Base-by-base conservation (phyloP, 2,113 vertebrate species). In the Chaetodon auriga region DNA sequence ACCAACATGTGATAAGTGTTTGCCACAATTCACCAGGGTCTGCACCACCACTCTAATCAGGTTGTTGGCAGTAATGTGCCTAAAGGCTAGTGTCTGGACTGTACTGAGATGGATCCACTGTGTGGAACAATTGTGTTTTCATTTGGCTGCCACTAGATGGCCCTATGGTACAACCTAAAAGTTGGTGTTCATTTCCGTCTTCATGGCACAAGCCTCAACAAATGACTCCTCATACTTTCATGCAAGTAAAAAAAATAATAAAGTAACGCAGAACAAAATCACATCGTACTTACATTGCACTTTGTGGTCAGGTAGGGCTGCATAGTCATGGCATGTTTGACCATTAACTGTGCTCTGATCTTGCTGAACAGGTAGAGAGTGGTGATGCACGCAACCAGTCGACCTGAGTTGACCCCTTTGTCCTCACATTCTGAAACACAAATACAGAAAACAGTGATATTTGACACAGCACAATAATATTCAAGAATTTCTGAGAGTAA, bases 251-350 rank as follows among this genome's bases (percentile, higher is more conserved):
- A 38, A 43, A 25, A 68, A 18, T 19, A 8, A 30, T 19, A 68
- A 3, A 51, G 7, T 23, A 25, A 58, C 25, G 60, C 4, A 7
- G 5, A 43, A 51, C 1, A 43, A 14, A 46, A 48, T 45, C 1
- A 15, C 3, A 1, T 15, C 57, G 6, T 45, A 65, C 97, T 99
- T 95, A 99, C 98, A 87, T 96, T 99, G 95, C 98, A 99, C 95
- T 99, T 99, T 93, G 97, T 99, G 93, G 97, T 98, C 92, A 99
- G 94, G 90, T 99, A 99, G 11, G 98, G 98, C 82, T 99, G 98
- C 97, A 99, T 98, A 64, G 98, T 98, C 97, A 99, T 99, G 76
- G 98, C 97, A 76, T 99, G 98, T 93, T 99, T 99, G 89, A 99
- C 97, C 97, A 99, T 97, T 84, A 99, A 95, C 92, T 98, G 97